Percentiles rank a stretch among this genome's conserved stretches.
These are phyloP conservation scores for Miniopterus natalensis DNA, from an alignment of 2,113 vertebrate genomes.

Conservation along the genomic window DNA sequence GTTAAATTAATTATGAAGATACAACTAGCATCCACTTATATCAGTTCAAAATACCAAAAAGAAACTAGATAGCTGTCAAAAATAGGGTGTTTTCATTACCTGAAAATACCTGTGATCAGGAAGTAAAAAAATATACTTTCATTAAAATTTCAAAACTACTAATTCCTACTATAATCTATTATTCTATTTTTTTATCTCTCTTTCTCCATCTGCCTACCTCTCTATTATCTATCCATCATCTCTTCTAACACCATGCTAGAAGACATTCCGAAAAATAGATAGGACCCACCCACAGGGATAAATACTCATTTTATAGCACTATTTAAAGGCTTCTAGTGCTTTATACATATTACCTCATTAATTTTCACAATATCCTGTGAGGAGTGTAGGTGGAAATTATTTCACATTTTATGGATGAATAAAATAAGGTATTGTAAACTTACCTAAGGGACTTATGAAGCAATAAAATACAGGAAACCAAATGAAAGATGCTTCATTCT, in stretches of 20 bases:
- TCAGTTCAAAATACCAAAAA: not conserved
- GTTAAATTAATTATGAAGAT: not conserved
- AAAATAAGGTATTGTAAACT: slow-evolving; percentile 37
- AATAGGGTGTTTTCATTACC: not conserved
- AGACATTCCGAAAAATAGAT: slow-evolving; percentile 32
- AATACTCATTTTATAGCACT: slow-evolving; percentile 55
- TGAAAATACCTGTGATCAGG: not conserved
- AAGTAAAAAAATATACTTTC: not conserved
- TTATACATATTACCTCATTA: slow-evolving; percentile 63
- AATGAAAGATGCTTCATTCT: not conserved
- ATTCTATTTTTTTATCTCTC: not conserved
- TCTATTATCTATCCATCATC: slow-evolving; percentile 9
- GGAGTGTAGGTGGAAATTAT: slow-evolving; percentile 53
- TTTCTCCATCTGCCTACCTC: not conserved
- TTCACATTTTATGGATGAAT: slow-evolving; percentile 56
- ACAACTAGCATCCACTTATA: not conserved
- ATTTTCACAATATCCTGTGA: slow-evolving; percentile 61
- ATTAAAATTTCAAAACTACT: not conserved
- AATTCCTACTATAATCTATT: not conserved
- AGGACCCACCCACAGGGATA: not conserved
- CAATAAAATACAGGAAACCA: not conserved
- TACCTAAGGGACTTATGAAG: not conserved
- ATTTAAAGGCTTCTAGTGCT: slow-evolving; percentile 53
- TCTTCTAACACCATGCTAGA: not conserved
- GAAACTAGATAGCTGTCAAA: not conserved